Base-by-base conservation (phyloP, 2,113 vertebrate species). In the Kobus ellipsiprymnus region DNA sequence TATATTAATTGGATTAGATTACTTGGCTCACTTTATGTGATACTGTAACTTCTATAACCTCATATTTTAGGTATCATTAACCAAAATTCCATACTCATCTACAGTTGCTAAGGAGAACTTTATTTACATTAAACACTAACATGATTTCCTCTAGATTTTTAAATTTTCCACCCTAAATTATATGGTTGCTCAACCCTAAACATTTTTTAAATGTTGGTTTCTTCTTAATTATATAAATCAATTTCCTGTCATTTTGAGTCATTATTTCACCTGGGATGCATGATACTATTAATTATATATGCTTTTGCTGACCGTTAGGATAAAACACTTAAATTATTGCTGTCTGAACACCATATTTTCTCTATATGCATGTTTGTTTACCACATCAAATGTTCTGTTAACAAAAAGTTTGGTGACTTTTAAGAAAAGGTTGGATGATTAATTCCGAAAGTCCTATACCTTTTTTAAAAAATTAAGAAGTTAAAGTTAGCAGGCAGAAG, bases 121-220 rank as follows among this genome's bases (percentile, higher is more conserved):
- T 64, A 89, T 71, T 82, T 89, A 84, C 86, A 15, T 57, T 85
- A 86, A 87, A 57, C 23, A 64, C 40, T 91, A 87, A 91, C 19
- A 36, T 98, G 92, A 90, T 71, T 97, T 87, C 55, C 54, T 71
- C 6, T 98, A 77, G 85, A 93, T 84, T 97, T 95, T 92, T 52
- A 93, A 77, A 21, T 15, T 30, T 33, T 10, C 48, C 27, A 78
- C 10, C 77, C 48, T 94, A 60, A 90, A 87, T 87, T 86, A 87
- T 80, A 81, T 81, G 64, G 59, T 86, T 83, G 55, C 19, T 83
- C 27, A 94, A 23, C 23, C n/a, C 14, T 92, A 81, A 33, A 54
- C 16, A 33, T 87, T 78, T 77, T 89, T 78, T 25, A 91, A 94
- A 30, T 60, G 46, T 85, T 90, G 29, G 46, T 83, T 84, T 21